Evolutionary conservation across 2,888 invertebrate genomes (phyloP).

Genomic region (Nipponacmea schrenckii): DNA sequence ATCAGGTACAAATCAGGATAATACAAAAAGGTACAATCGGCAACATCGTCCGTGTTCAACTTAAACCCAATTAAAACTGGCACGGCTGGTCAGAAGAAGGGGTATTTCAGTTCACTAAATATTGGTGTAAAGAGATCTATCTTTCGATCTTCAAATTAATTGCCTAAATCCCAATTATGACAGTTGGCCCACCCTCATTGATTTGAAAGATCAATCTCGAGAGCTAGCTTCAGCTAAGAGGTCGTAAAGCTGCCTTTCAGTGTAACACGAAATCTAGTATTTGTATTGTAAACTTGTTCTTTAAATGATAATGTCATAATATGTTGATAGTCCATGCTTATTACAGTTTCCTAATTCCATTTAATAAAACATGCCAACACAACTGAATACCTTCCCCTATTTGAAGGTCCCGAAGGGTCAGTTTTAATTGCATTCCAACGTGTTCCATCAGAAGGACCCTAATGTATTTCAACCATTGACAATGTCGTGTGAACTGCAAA

Average conservation of each 20-base stretch:
- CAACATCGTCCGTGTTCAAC: slow-evolving; percentile 9
- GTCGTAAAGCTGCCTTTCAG: not conserved
- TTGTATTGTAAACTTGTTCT: not conserved
- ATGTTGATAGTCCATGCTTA: slow-evolving; percentile 4
- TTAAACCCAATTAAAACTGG: slow-evolving; percentile 11
- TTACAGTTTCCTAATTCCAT: not conserved
- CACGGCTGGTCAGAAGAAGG: slow-evolving; percentile 10
- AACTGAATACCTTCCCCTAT: not conserved
- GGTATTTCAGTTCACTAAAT: not conserved
- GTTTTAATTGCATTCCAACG: slow-evolving; percentile 8
- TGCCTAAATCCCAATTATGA: no score
- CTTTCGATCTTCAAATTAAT: no score
- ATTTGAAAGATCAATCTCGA: no score
- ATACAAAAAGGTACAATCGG: slow-evolving; percentile 7
- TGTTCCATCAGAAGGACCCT: not conserved
- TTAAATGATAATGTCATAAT: slow-evolving; percentile 8
- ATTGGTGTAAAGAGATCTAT: no score
- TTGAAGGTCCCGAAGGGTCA: not conserved
- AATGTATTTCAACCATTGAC: not conserved
- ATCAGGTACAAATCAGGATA: slow-evolving; percentile 18
- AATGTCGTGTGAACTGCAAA: not conserved
- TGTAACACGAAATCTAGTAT: not conserved
- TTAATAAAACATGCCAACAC: not conserved
- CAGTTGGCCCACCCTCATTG: no score
- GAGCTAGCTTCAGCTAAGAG: not conserved